Evolutionary conservation across 2,113 vertebrate genomes (phyloP).

Genomic region (Gracilinanus agilis): DNA sequence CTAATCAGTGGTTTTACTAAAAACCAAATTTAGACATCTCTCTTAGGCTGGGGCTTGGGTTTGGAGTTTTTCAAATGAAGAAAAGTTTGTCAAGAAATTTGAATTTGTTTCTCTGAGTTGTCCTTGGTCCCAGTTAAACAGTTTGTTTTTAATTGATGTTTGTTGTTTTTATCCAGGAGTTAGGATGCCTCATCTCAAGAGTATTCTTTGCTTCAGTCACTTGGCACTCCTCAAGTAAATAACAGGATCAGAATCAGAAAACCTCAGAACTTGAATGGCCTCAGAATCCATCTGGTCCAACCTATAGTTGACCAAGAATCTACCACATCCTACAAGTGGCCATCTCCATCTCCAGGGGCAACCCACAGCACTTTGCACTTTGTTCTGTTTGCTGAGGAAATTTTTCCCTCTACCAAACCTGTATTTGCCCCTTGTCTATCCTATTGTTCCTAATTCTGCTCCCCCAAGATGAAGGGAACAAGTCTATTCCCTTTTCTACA

Average conservation of each 20-base stretch:
- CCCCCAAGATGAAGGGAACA: not conserved
- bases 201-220: not conserved
- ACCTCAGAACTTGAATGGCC: not conserved
- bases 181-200: not conserved
- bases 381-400: not conserved
- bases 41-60: not conserved
- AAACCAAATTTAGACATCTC: slow-evolving; percentile 39
- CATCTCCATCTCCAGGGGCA: not conserved
- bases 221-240: not conserved
- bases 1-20: slow-evolving; percentile 18
- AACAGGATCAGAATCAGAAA: not conserved
- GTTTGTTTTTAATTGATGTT: not conserved
- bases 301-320: not conserved
- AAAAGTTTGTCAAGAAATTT: slow-evolving; percentile 16
- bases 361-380: not conserved
- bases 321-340: not conserved
- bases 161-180: not conserved
- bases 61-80: not conserved
- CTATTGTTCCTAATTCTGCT: not conserved
- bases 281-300: not conserved
- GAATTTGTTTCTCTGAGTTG: not conserved
- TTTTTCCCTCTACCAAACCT: not conserved
- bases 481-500: not conserved
- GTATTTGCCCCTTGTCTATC: not conserved
- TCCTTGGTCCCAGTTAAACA: not conserved